Base-by-base conservation (phyloP, 2,797 vertebrate species). In the Lepus townsendii region DNA sequence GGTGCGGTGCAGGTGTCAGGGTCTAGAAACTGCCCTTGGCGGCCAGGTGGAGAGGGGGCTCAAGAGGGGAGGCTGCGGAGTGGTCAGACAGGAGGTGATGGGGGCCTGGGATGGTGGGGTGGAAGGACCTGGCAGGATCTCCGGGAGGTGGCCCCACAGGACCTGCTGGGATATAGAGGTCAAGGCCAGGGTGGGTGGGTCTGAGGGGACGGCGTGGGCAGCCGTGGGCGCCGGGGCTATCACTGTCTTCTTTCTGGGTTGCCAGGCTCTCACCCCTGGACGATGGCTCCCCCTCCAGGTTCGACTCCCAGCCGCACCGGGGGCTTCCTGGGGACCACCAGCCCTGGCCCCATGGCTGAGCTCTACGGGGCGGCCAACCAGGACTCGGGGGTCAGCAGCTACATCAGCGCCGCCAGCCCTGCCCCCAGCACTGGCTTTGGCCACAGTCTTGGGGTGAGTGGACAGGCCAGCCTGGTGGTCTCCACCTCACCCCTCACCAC, bases 361-460 rank as follows among this genome's bases (percentile, higher is more conserved):
- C 99, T 99, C 90, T 99, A 99, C 0, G 99, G 99, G 94, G 98
- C 99, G 0, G 99, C 99, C 98, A 99, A 99, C 97, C 99, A 99
- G 98, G 99, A 99, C 97, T 99, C 99, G 0, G 99, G 99, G 42
- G 99, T 99, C 98, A 99, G 99, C 98, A 99, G 99, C 98, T 99
- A 99, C 98, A 99, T 99, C 98, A 99, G 99, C 1, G 99, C 99
- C 97, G 99, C 99, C 47, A 99, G 99, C 97, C 99, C 99, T 0
- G 99, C 99, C 96, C 99, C 99, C 0, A 99, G 99, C 98, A 99
- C 99, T 16, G 99, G 99, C 97, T 99, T 99, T 0, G 99, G 99
- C 98, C 99, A 99, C 98, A 99, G 99, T 98, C 98, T 99, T 97
- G 99, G 99, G 99, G 99, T 99, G 97, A 99, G 99, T 99, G 97